A percentile compares a stretch with the other conserved stretches of the same genome.
These are phyloP conservation scores for Ammospiza nelsoni DNA, from an alignment of 2,113 vertebrate genomes.

Conservation along the genomic window DNA sequence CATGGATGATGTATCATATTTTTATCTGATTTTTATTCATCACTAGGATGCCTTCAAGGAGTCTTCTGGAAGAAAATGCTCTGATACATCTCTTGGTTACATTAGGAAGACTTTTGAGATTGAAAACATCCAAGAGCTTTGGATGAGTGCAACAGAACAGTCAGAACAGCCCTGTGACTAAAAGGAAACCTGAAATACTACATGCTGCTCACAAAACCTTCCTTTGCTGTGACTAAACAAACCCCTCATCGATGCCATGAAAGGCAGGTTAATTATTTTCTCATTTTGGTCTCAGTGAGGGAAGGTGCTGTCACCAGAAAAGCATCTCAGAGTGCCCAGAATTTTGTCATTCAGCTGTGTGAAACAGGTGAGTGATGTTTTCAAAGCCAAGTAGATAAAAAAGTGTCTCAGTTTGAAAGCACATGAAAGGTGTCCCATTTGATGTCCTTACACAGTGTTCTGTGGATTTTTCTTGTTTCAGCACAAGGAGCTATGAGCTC, in stretches of 20 bases:
- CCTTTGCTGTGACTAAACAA: background rate
- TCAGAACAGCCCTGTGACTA: accelerated
- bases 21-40: background rate
- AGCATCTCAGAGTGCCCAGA: background rate
- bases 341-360: background rate
- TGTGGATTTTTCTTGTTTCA: background rate
- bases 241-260: accelerated
- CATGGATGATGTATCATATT: background rate
- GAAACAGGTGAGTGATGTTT: background rate
- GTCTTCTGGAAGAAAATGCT: background rate
- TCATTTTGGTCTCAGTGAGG: background rate
- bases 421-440: background rate
- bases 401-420: background rate
- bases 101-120: background rate
- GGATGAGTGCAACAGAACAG: background rate
- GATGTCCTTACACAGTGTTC: background rate
- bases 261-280: background rate
- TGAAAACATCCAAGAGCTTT: background rate
- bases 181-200: background rate
- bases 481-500: background rate
- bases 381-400: background rate
- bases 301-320: background rate
- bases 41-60: background rate
- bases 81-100: background rate
- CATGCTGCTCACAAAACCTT: background rate